These are phyloP conservation scores for Eupithecia abbreviata DNA, from an alignment of 2,888 invertebrate species.

Conservation along the genomic window DNA sequence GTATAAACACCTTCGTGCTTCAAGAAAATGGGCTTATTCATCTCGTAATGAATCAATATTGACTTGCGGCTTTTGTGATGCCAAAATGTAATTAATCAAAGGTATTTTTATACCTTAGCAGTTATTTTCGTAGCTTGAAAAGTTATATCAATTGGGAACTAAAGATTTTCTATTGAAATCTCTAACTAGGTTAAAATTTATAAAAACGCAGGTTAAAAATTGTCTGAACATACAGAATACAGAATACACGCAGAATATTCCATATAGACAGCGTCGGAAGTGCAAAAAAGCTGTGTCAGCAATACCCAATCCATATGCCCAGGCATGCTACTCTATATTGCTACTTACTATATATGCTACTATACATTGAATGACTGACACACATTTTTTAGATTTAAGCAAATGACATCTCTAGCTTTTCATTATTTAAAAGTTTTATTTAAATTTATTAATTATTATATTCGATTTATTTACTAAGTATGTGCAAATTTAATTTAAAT, in stretches of 20 bases:
- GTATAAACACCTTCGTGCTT: constrained; percentile 6
- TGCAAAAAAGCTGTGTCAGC: background rate
- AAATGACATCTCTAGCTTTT: too few relatives aligned
- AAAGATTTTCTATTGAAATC: background rate
- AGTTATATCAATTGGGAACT: background rate
- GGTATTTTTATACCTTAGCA: background rate
- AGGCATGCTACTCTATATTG: too few relatives aligned
- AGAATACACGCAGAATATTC: background rate
- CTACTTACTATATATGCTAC: too few relatives aligned
- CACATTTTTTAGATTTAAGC: too few relatives aligned
- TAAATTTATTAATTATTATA: too few relatives aligned
- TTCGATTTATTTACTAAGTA: too few relatives aligned
- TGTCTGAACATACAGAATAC: too few relatives aligned
- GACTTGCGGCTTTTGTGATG: background rate
- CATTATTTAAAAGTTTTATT: too few relatives aligned
- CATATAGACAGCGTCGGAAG: background rate
- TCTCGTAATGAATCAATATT: constrained; percentile 9
- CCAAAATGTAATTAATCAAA: background rate
- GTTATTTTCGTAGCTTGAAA: background rate
- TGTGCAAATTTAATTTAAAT: too few relatives aligned
- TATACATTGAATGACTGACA: too few relatives aligned
- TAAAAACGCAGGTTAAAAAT: background rate
- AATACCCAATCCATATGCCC: too few relatives aligned
- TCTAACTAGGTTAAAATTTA: background rate
- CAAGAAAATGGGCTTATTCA: constrained; percentile 11